Base-by-base conservation (phyloP, 23 tunicate genomes). In the Halocynthia roretzi region DNA sequence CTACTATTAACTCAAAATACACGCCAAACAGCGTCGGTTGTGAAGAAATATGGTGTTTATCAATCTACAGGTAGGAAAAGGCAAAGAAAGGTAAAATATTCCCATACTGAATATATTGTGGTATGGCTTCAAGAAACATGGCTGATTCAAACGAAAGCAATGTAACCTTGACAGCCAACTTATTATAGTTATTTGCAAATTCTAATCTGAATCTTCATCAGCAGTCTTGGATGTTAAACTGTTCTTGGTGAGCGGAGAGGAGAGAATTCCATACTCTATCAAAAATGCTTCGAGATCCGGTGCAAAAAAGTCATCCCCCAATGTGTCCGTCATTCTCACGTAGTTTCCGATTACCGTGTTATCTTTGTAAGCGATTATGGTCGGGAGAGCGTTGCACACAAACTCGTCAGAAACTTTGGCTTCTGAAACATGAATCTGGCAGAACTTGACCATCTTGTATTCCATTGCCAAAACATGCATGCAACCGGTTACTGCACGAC, bases 281-380 rank as follows among this genome's bases (percentile, higher is more conserved):
- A 92, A 69, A 57, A 76, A 86, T 8, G 60, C 18, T 69, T 86
- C 98, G 51, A 92, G 76, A 64, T 92, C 98, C 44, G 52, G 69
- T 6, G 92, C 98, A 79, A 55, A 92, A 72, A 92, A 92, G 66
- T 92, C 98, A 8, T 92, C 84, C 5, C 92, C 92, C 44, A 92
- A 71, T 48, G 67, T 70, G 23, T 92, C 98, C 21, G 89, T 75
- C 8, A 92, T 54, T 53, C 75, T 72, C 22, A 92, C 87, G 73
- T 82, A 92, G 67, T 79, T 86, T 7, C 92, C 98, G 19, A 92
- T 69, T 8, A 92, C 58, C 22, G 56, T 71, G 56, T 92, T 86
- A 62, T 82, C 84, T 74, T 92, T 92, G 75, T 92, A 92, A 6
- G 81, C 98, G n/a, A 92, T 72, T 7, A 92, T 44, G 12, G 98